Base-by-base conservation (phyloP, 2,888 invertebrate species). In the Drosophila mercatorum region DNA sequence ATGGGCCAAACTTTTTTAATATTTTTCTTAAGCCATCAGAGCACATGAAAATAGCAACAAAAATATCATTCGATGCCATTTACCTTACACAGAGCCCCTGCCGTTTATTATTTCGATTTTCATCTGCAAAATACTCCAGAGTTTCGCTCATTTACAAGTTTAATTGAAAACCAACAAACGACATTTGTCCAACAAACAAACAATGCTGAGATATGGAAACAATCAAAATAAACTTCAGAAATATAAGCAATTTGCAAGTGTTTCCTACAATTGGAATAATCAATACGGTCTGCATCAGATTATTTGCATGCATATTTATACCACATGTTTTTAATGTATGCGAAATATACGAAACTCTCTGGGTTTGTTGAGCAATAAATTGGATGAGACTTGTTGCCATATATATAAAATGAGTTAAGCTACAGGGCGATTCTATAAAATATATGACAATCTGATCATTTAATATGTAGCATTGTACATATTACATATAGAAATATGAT, bases 1-100 rank as follows among this genome's bases (percentile, higher is more conserved):
- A 71, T 43, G 62, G 55, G 55, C 59, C 60, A 11, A 75, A 75
- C 69, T 68, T 75, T 75, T 75, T 79, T 75, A 75, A 78, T 75
- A 63, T 44, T 41, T 49, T 58, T 34, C 11, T 8, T 12, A 5
- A 14, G 44, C 57, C 26, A 38, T 40, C n/a, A 6, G 11, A 46
- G 26, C 44, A 34, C 12, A 52, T 10, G 8, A 40, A 49, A 59
- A 40, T n/a, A 14, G 40, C 5, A 49, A n/a, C 38, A 57, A 38
- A 44, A 22, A 52, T 59, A 51, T 12, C 12, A 26, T 40, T 22
- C 5, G 41, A 58, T 49, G 31, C 10, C 31, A 53, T 41, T n/a
- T 44, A 53, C 41, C 14, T 36, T 7, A n/a, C 12, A 17, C 31
- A 26, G 17, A 11, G 31, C 14, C 40, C 10, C 8, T 56, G 22